phyloP scores from a whole-genome alignment of 2,888 invertebrate genomes.

The Noctuana brunneofusca region DNA sequence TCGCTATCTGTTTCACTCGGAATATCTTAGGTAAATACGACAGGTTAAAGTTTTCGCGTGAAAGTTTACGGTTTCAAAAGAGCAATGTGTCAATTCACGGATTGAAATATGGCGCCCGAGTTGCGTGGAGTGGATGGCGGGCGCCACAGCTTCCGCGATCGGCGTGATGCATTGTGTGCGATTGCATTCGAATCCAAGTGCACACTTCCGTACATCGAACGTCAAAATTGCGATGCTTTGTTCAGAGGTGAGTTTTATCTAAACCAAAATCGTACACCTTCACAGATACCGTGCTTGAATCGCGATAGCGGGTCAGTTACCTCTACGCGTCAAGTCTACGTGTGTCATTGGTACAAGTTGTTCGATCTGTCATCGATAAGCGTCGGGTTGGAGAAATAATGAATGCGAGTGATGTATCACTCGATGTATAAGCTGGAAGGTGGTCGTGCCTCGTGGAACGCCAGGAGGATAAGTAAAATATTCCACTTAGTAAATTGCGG shows the following conservation, averaged over 20 bases:
- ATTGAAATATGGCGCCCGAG: constrained; percentile 77
- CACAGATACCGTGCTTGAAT: constrained; percentile 35
- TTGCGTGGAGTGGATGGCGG: constrained; percentile 55
- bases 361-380: constrained; percentile 40
- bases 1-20: constrained; percentile 69
- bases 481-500: constrained; percentile 74
- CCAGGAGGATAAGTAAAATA: constrained; percentile 73
- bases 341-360: constrained; percentile 25
- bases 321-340: constrained; percentile 26
- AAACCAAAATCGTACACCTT: constrained; percentile 49
- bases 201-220: constrained; percentile 53
- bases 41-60: constrained; percentile 76
- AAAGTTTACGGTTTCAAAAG: constrained; percentile 69
- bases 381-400: constrained; percentile 51
- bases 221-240: constrained; percentile 45
- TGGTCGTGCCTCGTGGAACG: constrained; percentile 66
- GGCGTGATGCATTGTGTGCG: constrained; percentile 60
- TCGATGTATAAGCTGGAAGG: constrained; percentile 61
- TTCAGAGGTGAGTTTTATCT: constrained; percentile 46
- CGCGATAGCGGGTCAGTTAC: constrained; percentile 46
- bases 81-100: constrained; percentile 77
- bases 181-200: constrained; percentile 53
- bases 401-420: constrained; percentile 68
- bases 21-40: constrained; percentile 78
- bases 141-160: constrained; percentile 85